phyloP scores from a whole-genome alignment of 2,797 vertebrate species.

The Spinus olivaceus region DNA sequence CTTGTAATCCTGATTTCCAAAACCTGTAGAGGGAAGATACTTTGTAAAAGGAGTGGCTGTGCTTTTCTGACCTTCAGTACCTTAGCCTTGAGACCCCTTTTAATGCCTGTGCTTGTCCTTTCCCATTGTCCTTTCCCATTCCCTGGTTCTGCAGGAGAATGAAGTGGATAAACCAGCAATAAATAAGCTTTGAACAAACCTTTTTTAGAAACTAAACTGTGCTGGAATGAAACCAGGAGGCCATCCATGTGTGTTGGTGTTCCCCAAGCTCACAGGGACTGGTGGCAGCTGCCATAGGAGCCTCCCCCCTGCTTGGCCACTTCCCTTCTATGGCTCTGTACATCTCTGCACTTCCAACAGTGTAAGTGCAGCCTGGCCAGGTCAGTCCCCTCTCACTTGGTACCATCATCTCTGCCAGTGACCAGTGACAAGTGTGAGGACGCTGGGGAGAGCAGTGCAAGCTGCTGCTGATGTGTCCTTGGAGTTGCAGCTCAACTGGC shows the following conservation, averaged over 20 bases:
- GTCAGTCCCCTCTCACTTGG: not conserved
- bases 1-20: not conserved
- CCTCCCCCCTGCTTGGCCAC: accelerated
- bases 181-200: not conserved
- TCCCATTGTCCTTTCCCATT: not conserved
- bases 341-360: not conserved
- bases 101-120: not conserved
- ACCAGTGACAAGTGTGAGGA: not conserved
- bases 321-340: not conserved
- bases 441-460: not conserved
- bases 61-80: not conserved
- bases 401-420: not conserved
- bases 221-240: not conserved
- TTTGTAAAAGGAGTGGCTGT: not conserved
- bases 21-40: not conserved
- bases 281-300: not conserved
- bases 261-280: not conserved
- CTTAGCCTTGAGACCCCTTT: not conserved
- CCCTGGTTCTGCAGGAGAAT: not conserved
- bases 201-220: not conserved
- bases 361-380: accelerated
- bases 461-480: not conserved
- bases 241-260: accelerated
- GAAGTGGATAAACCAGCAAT: not conserved
- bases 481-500: not conserved